Percentiles rank a stretch among this genome's conserved stretches.
Conservation (phyloP, 2,888 invertebrate genomes). For the Stegana nigrithorax region DNA sequence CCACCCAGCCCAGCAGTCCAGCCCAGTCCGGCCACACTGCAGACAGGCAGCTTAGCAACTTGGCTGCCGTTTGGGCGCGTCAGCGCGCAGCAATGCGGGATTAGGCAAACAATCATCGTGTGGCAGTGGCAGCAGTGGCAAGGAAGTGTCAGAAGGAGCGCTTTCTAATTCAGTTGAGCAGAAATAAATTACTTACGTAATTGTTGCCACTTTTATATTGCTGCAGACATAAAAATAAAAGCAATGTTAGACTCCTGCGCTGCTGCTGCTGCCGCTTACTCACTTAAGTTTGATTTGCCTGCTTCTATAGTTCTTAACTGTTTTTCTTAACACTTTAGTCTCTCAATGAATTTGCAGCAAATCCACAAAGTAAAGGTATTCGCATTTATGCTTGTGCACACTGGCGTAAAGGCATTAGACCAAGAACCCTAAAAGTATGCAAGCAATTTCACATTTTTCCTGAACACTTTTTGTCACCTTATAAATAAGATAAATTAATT, state of each 20-base stretch:
- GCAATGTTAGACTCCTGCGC: too few relatives aligned
- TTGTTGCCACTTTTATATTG: slow-evolving; percentile 42
- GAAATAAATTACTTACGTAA: slow-evolving; percentile 61
- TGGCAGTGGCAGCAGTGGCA: background rate
- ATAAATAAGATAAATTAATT: too few relatives aligned
- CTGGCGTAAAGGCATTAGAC: slow-evolving; percentile 1
- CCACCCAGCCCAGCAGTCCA: too few relatives aligned
- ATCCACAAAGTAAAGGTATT: background rate
- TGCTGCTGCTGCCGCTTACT: too few relatives aligned
- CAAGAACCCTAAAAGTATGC: background rate
- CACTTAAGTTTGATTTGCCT: slow-evolving; percentile 10
- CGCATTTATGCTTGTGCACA: background rate
- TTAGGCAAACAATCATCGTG: too few relatives aligned
- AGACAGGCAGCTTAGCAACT: background rate
- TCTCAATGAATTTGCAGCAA: too few relatives aligned
- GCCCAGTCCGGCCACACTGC: background rate
- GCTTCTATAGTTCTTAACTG: too few relatives aligned
- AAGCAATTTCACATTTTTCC: too few relatives aligned
- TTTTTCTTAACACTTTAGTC: background rate
- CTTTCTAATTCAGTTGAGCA: slow-evolving; percentile 60
- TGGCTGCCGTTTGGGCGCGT: background rate
- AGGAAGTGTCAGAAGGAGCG: slow-evolving; percentile 36
- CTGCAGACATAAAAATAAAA: slow-evolving; percentile 12
- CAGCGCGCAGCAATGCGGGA: too few relatives aligned
- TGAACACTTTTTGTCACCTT: too few relatives aligned